Conservation (phyloP, 2,797 vertebrate genomes). For the Tapirus indicus region DNA sequence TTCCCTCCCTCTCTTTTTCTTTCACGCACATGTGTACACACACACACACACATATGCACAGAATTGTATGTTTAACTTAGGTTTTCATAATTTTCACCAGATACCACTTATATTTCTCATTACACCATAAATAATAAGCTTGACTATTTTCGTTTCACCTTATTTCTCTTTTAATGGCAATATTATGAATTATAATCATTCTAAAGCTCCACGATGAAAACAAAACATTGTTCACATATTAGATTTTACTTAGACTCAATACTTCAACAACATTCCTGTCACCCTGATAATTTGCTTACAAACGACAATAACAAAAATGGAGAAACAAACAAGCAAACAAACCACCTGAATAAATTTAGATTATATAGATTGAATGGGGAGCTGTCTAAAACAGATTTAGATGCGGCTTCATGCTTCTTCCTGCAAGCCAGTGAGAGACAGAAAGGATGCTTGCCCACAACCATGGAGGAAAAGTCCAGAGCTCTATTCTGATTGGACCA, state of each 20-base stretch:
- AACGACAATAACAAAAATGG: background rate
- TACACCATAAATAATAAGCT: background rate
- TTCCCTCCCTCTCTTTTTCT: background rate
- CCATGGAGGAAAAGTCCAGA: background rate
- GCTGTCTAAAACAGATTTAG: background rate
- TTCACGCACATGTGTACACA: background rate
- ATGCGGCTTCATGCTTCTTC: background rate
- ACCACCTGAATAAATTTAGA: background rate
- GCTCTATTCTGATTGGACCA: background rate
- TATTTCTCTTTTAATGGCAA: slow-evolving; percentile 8
- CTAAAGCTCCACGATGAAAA: background rate
- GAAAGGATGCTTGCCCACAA: background rate
- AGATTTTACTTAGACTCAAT: background rate
- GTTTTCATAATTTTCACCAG: background rate
- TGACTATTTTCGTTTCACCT: slow-evolving; percentile 35
- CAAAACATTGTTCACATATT: background rate
- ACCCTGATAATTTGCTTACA: background rate
- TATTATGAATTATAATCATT: background rate
- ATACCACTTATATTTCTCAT: background rate
- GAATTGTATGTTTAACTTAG: background rate
- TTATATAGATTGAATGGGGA: background rate
- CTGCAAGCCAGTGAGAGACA: background rate
- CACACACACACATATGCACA: background rate
- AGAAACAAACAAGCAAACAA: background rate
- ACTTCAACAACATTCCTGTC: background rate